Evolutionary conservation across 2,888 invertebrate species (phyloP), one percentile per base, ranked within the genome.

Genomic region (Gandaritis pyraliata): DNA sequence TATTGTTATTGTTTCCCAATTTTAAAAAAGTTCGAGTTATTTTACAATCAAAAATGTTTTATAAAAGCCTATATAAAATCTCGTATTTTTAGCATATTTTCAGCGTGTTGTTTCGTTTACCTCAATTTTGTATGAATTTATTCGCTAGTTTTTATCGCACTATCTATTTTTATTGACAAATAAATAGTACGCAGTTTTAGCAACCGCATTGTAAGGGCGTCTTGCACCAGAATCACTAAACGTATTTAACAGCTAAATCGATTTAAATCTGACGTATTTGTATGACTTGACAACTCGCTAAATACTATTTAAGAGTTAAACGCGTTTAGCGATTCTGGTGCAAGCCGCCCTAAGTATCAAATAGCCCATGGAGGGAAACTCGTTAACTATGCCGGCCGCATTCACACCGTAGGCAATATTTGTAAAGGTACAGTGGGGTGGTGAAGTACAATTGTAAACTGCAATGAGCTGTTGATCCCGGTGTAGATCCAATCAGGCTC

Each of bases 161-260:
- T 33, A 48, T 16, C 36, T 49, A 49, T 49, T 36, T 30, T 49
- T 36, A 49, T 49, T 36, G 36, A 6, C 36, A 49, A 49, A 49
- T 36, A 49, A 49, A 49, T 49, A 33, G 46, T 46, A 23, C 46
- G n/a, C 13, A 29, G 29, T 30, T 47, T 47, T 47, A n/a, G 30
- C 47, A 30, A 30, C 43, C 29, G 18, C 47, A 30, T 46, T 23
- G 46, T 47, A 47, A 30, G 23, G 13, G n/a, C n/a, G n/a, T n/a
- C n/a, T n/a, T n/a, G n/a, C n/a, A n/a, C n/a, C n/a, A n/a, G n/a
- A n/a, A n/a, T n/a, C n/a, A n/a, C n/a, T n/a, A n/a, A n/a, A n/a
- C n/a, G n/a, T n/a, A n/a, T n/a, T n/a, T n/a, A n/a, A n/a, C n/a
- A n/a, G n/a, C n/a, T n/a, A n/a, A n/a, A n/a, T n/a, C n/a, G n/a